These are phyloP conservation scores for Philantomba maxwellii DNA, from an alignment of 2,113 vertebrate species.

Conservation along the genomic window DNA sequence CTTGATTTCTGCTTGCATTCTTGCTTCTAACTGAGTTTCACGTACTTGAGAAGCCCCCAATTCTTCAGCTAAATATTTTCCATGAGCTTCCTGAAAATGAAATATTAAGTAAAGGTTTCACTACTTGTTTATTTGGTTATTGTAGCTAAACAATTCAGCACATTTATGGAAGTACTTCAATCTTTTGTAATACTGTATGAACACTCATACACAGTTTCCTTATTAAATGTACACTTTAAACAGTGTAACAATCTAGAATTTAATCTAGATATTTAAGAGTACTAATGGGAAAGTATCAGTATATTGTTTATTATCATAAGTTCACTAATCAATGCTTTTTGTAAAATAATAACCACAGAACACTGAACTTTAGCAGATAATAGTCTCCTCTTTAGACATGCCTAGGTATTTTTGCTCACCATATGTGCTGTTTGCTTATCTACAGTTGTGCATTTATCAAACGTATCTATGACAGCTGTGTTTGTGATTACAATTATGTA, in stretches of 20 bases:
- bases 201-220: background rate
- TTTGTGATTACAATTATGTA: background rate
- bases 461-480: conserved; percentile 5
- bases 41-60: conserved; percentile 79
- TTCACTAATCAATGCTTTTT: conserved; percentile 12
- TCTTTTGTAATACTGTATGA: conserved; percentile 10
- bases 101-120: conserved; percentile 31
- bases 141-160: background rate
- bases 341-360: conserved; percentile 14
- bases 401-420: background rate
- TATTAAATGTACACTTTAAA: conserved; percentile 27
- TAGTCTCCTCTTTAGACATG: background rate
- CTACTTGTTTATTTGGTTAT: background rate
- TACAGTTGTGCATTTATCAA: background rate
- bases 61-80: conserved; percentile 77
- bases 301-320: background rate
- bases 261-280: conserved; percentile 24
- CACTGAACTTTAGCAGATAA: background rate
- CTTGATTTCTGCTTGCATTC: conserved; percentile 75
- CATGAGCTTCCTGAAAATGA: conserved; percentile 69
- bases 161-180: background rate
- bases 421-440: background rate
- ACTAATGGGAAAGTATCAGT: background rate
- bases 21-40: conserved; percentile 78
- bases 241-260: background rate